phyloP scores from a whole-genome alignment of 2,888 invertebrate genomes.

The Uropetala carovei region DNA sequence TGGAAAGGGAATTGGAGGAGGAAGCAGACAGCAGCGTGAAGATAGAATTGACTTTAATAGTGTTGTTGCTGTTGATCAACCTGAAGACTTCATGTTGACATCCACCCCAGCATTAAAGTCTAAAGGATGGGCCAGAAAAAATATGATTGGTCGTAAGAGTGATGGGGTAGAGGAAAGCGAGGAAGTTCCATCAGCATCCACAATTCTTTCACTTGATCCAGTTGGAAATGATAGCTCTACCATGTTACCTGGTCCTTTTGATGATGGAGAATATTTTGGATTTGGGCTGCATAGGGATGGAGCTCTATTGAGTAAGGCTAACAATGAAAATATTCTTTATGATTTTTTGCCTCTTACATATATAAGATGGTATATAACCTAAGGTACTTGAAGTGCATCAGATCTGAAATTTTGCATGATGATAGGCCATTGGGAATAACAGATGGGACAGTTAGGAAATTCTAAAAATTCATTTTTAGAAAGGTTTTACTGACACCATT shows the following conservation, averaged over 20 bases:
- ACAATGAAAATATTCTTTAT: no score
- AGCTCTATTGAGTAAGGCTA: slow-evolving; percentile 67
- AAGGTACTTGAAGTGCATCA: no score
- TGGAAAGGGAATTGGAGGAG: background rate
- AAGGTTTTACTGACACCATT: no score
- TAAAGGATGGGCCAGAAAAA: background rate
- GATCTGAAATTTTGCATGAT: no score
- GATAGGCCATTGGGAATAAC: no score
- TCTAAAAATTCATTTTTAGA: no score
- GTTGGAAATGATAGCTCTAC: background rate
- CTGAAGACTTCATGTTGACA: slow-evolving; percentile 9
- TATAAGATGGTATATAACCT: no score
- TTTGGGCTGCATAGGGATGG: slow-evolving; percentile 73
- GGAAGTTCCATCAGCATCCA: slow-evolving; percentile 22
- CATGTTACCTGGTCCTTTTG: slow-evolving; percentile 32
- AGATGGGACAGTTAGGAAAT: no score
- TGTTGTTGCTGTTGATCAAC: background rate
- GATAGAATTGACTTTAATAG: no score
- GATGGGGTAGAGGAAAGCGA: background rate
- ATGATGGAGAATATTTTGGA: slow-evolving; percentile 73
- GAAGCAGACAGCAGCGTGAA: background rate
- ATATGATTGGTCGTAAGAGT: background rate
- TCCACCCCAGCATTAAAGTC: background rate
- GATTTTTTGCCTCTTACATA: no score
- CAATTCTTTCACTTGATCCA: slow-evolving; percentile 8